Percentiles rank a stretch among this genome's conserved stretches.
Evolutionary conservation across 2,888 invertebrate genomes (phyloP).

Genomic region (Dasypolia templi): DNA sequence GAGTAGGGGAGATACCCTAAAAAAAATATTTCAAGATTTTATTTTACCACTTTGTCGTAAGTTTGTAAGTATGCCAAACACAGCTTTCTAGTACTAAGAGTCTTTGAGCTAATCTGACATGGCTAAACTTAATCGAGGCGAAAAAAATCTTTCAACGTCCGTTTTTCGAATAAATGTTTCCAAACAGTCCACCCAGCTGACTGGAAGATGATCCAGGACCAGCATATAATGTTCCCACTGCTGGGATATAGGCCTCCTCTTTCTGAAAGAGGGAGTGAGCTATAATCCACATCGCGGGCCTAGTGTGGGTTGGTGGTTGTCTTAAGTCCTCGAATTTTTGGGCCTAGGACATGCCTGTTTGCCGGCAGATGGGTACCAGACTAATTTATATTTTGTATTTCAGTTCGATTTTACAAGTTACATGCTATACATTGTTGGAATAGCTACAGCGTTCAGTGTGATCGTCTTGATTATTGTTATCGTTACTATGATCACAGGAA

Average conservation of each 20-base stretch:
- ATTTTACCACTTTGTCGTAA: no score
- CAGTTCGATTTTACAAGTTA: constrained; percentile 61
- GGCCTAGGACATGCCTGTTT: neutral
- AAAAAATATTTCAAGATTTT: no score
- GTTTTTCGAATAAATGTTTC: no score
- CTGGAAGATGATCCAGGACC: no score
- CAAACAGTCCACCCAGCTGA: no score
- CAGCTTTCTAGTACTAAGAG: no score
- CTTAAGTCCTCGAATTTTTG: neutral
- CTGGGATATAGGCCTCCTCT: neutral
- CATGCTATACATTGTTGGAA: constrained; percentile 28
- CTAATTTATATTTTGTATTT: constrained; percentile 13
- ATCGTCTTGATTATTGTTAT: constrained; percentile 26
- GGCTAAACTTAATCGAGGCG: no score
- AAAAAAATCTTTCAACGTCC: no score
- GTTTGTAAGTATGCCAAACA: no score
- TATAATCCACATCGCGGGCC: no score
- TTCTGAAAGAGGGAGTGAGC: neutral
- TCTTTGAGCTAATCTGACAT: no score
- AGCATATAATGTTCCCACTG: neutral
- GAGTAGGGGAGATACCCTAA: no score
- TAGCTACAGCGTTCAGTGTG: constrained; percentile 25
- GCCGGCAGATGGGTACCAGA: neutral
- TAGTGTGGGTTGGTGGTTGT: neutral
- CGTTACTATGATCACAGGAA: neutral